Conservation (phyloP, 2,797 vertebrate genomes). For the Nothura maculosa region DNA sequence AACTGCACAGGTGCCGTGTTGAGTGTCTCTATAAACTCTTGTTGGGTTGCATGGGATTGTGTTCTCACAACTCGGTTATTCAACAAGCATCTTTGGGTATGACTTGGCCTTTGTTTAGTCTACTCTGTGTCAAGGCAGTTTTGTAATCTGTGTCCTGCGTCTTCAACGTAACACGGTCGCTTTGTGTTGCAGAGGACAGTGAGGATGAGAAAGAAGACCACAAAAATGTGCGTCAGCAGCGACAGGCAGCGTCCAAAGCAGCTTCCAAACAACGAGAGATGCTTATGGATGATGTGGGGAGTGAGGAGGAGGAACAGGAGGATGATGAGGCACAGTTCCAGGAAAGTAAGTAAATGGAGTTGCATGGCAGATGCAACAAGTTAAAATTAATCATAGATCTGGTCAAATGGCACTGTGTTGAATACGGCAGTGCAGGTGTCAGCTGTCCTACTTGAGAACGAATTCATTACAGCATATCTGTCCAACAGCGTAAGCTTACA, state of each 20-base stretch:
- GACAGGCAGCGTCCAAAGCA: constrained; percentile 97
- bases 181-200: constrained; percentile 89
- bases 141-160: neutral
- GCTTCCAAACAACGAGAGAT: constrained; percentile 98
- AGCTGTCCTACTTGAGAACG: neutral
- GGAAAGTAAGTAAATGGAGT: constrained; percentile 87
- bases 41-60: rapidly evolving
- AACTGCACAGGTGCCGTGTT: rapidly evolving
- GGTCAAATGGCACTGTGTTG: neutral
- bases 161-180: neutral
- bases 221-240: constrained; percentile 94
- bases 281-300: constrained; percentile 94
- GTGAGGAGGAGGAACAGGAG: constrained; percentile 94
- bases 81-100: rapidly evolving
- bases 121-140: neutral
- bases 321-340: constrained; percentile 90
- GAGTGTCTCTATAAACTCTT: neutral
- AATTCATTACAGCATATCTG: rapidly evolving
- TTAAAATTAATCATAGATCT: neutral
- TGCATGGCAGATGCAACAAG: neutral
- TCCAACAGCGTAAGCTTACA: rapidly evolving
- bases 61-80: neutral
- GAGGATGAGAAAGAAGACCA: constrained; percentile 95
- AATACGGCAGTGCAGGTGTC: rapidly evolving
- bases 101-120: neutral